These are phyloP conservation scores for Lacerta viridis DNA, from an alignment of 2,797 vertebrate genomes.

Conservation along the genomic window DNA sequence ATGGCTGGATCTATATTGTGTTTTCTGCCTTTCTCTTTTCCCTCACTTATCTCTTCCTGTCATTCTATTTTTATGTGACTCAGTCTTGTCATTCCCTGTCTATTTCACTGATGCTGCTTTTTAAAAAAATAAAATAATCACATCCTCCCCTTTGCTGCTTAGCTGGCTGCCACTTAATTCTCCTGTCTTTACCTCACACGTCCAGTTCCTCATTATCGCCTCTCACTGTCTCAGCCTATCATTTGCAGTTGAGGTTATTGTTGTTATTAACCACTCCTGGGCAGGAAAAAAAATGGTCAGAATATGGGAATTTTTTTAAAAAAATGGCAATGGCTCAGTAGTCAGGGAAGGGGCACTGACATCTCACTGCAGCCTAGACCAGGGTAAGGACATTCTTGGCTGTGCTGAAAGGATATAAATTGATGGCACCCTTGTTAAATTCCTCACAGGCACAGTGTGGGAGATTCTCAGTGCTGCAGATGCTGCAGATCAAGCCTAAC, in stretches of 20 bases:
- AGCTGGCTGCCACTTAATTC: constrained; percentile 71
- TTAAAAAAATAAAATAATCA: constrained; percentile 30
- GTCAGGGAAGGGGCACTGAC: constrained; percentile 38
- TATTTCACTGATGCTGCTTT: constrained; percentile 56
- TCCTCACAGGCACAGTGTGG: constrained; percentile 46
- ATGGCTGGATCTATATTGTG: constrained; percentile 36
- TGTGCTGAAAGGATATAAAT: background rate
- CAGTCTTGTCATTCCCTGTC: constrained; percentile 65
- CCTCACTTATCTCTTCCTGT: constrained; percentile 18
- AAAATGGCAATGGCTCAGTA: constrained; percentile 61
- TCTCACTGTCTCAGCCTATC: constrained; percentile 69
- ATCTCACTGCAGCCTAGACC: background rate
- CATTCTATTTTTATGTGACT: constrained; percentile 52
- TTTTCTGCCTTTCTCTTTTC: constrained; percentile 36
- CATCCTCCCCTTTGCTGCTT: constrained; percentile 65
- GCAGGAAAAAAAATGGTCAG: constrained; percentile 55
- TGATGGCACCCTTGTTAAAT: constrained; percentile 39
- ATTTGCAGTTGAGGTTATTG: constrained; percentile 66
- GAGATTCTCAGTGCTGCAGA: constrained; percentile 62
- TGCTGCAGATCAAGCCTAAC: constrained; percentile 63
- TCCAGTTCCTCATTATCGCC: constrained; percentile 65
- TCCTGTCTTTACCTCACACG: constrained; percentile 58
- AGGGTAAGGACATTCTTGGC: constrained; percentile 34
- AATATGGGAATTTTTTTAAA: constrained; percentile 44
- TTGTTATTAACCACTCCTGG: constrained; percentile 65